A percentile compares a stretch with the other conserved stretches of the same genome.
These are phyloP conservation scores for Gerris lacustris DNA, from an alignment of 2,888 invertebrate genomes.

Conservation along the genomic window DNA sequence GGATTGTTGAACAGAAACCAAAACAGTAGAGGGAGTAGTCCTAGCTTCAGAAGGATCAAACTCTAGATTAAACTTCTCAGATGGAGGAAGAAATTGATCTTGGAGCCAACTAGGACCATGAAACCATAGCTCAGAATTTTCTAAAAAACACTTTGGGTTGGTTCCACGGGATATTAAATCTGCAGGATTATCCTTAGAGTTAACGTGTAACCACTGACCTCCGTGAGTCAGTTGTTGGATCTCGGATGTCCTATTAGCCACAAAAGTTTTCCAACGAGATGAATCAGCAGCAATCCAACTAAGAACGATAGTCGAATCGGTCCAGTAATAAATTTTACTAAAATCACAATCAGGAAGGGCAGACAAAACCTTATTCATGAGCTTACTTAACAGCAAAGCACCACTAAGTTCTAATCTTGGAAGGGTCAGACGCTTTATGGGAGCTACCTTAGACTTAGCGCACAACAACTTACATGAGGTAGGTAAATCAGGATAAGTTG, in stretches of 20 bases:
- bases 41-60: not conserved
- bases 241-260: not conserved
- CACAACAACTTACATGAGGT: conserved; percentile 24
- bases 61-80: not conserved
- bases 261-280: conserved; percentile 7
- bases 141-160: not conserved
- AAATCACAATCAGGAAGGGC: conserved; percentile 9
- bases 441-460: conserved; percentile 31
- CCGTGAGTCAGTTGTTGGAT: conserved; percentile 1
- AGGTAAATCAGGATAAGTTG: conserved; percentile 16
- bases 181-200: not conserved
- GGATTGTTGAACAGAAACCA: not conserved
- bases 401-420: conserved; percentile 21
- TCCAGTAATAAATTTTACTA: conserved; percentile 23
- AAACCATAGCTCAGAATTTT: not conserved
- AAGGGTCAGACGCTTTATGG: conserved; percentile 27
- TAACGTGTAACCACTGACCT: not conserved
- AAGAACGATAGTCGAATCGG: conserved; percentile 28
- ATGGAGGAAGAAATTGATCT: not conserved
- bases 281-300: conserved; percentile 27
- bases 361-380: conserved; percentile 20
- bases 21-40: not conserved
- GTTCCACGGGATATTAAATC: conserved; percentile 7
- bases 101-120: conserved; percentile 7
- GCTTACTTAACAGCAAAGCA: conserved; percentile 28